These are phyloP conservation scores for Danio jaintianensis DNA, from an alignment of 2,797 vertebrate genomes.

Conservation along the genomic window DNA sequence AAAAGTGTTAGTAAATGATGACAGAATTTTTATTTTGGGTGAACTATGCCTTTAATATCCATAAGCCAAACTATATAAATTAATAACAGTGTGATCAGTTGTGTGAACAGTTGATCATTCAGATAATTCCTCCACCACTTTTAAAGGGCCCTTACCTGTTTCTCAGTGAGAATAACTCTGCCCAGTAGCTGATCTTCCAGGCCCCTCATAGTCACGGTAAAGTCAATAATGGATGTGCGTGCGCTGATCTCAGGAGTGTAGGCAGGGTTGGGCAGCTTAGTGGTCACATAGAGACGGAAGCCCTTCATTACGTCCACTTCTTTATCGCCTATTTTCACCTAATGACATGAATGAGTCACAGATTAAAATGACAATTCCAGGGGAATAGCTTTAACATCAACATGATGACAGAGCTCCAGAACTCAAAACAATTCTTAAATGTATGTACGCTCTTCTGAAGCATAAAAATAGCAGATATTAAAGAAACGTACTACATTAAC, in stretches of 20 bases:
- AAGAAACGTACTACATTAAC: no score
- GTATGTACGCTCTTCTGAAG: no score
- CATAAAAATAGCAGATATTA: no score
- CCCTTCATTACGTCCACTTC: constrained; percentile 93
- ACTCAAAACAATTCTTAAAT: background rate
- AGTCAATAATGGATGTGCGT: constrained; percentile 94
- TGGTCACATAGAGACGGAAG: constrained; percentile 93
- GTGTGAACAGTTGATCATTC: background rate
- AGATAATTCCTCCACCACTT: background rate
- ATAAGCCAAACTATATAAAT: constrained; percentile 5
- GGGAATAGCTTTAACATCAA: background rate
- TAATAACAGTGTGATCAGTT: background rate
- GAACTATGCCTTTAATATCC: background rate
- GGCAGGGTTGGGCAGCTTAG: constrained; percentile 91
- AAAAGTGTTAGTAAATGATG: no score
- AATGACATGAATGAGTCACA: constrained; percentile 2
- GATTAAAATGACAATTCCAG: background rate
- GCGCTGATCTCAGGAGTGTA: constrained; percentile 96
- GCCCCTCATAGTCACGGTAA: constrained; percentile 95
- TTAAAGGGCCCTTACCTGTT: constrained; percentile 80
- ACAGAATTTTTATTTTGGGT: no score
- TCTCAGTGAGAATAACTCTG: constrained; percentile 94
- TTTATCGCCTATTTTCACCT: constrained; percentile 98
- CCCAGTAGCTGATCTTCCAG: constrained; percentile 95
- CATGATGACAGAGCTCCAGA: constrained; percentile 5